A percentile compares a stretch with the other conserved stretches of the same genome.
Conservation (phyloP, 2,797 vertebrate species). For the Phataginus tetradactyla region DNA sequence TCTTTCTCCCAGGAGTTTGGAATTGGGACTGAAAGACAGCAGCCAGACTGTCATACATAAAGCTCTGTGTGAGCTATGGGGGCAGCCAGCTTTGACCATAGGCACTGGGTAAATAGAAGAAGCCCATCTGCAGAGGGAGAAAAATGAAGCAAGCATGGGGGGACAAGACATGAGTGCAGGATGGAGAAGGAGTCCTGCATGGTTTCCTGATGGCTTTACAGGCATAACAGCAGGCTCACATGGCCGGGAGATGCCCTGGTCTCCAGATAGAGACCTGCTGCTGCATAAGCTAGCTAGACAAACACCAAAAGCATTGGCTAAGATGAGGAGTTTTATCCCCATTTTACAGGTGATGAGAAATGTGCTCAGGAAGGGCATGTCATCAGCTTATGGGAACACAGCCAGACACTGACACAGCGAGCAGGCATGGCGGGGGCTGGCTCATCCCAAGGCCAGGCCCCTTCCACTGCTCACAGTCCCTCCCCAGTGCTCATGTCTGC, state of each 20-base stretch:
- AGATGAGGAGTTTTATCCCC: background rate
- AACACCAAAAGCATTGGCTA: background rate
- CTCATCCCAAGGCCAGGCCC: background rate
- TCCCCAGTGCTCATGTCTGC: background rate
- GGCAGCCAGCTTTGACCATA: background rate
- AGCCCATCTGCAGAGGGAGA: background rate
- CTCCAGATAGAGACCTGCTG: background rate
- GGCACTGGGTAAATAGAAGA: background rate
- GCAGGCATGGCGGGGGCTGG: background rate
- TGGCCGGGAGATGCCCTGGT: background rate
- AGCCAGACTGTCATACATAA: background rate
- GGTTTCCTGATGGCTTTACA: background rate
- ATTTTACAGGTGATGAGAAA: background rate
- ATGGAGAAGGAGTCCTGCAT: background rate
- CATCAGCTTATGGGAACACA: background rate
- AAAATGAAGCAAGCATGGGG: background rate
- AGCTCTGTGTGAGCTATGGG: too few relatives aligned
- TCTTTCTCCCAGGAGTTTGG: background rate
- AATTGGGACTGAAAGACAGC: background rate
- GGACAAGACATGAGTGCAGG: background rate
- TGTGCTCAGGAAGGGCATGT: background rate
- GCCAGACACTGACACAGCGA: background rate
- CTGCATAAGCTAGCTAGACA: background rate
- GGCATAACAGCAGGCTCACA: background rate
- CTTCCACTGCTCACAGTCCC: background rate